These are phyloP conservation scores for Oreochromis spilurus DNA, from an alignment of 2,113 vertebrate species.

Conservation along the genomic window DNA sequence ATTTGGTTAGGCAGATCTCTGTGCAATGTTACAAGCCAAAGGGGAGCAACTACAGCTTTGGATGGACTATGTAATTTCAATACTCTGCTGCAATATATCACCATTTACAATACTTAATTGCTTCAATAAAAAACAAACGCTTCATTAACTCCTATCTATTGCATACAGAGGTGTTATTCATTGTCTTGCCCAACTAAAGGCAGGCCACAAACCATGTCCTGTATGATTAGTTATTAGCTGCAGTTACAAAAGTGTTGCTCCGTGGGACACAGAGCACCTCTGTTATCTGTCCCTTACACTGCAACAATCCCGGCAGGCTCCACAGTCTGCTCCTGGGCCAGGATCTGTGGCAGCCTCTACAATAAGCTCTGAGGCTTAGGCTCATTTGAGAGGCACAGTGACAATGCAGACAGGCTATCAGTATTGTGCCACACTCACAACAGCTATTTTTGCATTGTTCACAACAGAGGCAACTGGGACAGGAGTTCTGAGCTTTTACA, in stretches of 20 bases:
- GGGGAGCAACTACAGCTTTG: not conserved
- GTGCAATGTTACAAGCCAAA: not conserved
- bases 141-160: not conserved
- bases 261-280: not conserved
- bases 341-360: constrained; percentile 26
- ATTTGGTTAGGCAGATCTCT: not conserved
- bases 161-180: not conserved
- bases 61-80: not conserved
- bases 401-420: constrained; percentile 65
- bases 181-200: not conserved
- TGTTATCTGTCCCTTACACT: constrained; percentile 31
- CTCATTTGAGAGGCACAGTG: constrained; percentile 32
- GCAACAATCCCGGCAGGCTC: constrained; percentile 7
- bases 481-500: constrained; percentile 26
- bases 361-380: constrained; percentile 44
- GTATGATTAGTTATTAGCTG: constrained; percentile 27
- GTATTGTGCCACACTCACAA: constrained; percentile 30
- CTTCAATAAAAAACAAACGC: not conserved
- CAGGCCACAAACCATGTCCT: not conserved
- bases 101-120: not conserved
- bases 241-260: not conserved
- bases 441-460: constrained; percentile 26
- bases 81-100: not conserved
- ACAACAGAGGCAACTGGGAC: constrained; percentile 15
- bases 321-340: constrained; percentile 1